Base-by-base conservation (phyloP, 2,113 vertebrate species). In the Hyperopisus bebe region DNA sequence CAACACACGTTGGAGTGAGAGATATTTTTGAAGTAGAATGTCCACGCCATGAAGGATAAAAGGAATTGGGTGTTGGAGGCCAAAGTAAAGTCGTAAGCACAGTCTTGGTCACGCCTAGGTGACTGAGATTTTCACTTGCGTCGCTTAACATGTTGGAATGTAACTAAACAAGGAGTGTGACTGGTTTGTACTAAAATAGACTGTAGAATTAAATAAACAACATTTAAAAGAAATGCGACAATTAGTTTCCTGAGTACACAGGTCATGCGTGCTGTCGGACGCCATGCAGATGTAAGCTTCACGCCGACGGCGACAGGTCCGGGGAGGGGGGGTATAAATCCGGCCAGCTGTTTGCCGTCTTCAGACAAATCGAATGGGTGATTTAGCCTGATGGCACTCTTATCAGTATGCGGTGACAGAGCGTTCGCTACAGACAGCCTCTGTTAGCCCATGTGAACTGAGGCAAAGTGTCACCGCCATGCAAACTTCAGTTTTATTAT, bases 301-400 rank as follows among this genome's bases (percentile, higher is more conserved):
- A n/a, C 58, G 2, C 24, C 58, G 8, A 66, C 24, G 3, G 58
- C 53, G 5, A 24, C 5, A 1, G 21, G 7, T n/a, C 24, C 24
- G 0, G 53, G 21, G 0, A 19, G 21, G n/a, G 53, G 4, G 3
- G 15, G 51, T 86, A 48, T 89, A 58, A 58, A 66, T 47, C 53
- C 82, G 62, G 24, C 89, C 80, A 85, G 80, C 80, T 85, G 80
- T 62, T 82, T 58, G 51, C 74, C 6, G 35, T 42, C 84, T 42
- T 62, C 51, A 85, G 82, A 89, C 89, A 48, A 47, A 89, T 89
- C 39, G 13, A 39, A 5, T 77, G 31, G 44, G 84, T 89, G 55
- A 89, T 85, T 85, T 85, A 85, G 35, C 39, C 82, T 85, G 74
- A 84, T n/a, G 24, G 70, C 50, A 21, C 35, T 4, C 17, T 80